These are phyloP conservation scores for Chelidonichthys spinosus DNA, from an alignment of 2,797 vertebrate genomes.

Conservation along the genomic window DNA sequence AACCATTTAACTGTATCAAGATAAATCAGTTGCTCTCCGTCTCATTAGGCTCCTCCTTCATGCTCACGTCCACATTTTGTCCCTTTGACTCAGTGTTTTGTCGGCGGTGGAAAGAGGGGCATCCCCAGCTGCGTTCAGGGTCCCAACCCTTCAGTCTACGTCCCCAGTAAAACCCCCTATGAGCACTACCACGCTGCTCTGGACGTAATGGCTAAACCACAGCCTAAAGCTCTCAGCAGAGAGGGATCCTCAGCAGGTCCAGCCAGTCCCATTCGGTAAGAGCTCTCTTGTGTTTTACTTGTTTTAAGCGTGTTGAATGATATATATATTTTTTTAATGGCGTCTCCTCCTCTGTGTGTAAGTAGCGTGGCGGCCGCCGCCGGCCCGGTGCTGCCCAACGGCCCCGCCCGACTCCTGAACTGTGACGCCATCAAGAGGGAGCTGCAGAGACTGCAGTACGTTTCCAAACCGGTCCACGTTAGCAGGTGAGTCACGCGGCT, in stretches of 20 bases:
- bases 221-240: slow-evolving; percentile 59
- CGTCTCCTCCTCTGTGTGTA: slow-evolving; percentile 17
- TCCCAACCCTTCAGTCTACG: slow-evolving; percentile 32
- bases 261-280: slow-evolving; percentile 63
- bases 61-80: slow-evolving; percentile 4
- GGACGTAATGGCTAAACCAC: slow-evolving; percentile 87
- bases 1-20: too few relatives aligned
- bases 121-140: slow-evolving; percentile 39
- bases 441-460: slow-evolving; percentile 88
- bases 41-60: not conserved
- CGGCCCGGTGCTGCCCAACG: slow-evolving; percentile 82
- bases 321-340: not conserved
- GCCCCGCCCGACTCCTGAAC: slow-evolving; percentile 78
- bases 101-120: slow-evolving; percentile 82
- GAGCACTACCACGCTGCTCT: slow-evolving; percentile 88
- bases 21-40: not conserved
- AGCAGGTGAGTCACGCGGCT: slow-evolving; percentile 69
- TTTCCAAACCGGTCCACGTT: slow-evolving; percentile 79
- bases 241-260: slow-evolving; percentile 61
- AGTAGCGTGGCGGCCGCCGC: slow-evolving; percentile 71
- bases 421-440: slow-evolving; percentile 86
- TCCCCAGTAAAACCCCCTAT: slow-evolving; percentile 81
- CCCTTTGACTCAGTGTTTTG: slow-evolving; percentile 80
- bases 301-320: not conserved
- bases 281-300: slow-evolving; percentile 6